Evolutionary conservation across 2,113 vertebrate genomes (phyloP).

Genomic region (Cryptomyrus ogoouensis): DNA sequence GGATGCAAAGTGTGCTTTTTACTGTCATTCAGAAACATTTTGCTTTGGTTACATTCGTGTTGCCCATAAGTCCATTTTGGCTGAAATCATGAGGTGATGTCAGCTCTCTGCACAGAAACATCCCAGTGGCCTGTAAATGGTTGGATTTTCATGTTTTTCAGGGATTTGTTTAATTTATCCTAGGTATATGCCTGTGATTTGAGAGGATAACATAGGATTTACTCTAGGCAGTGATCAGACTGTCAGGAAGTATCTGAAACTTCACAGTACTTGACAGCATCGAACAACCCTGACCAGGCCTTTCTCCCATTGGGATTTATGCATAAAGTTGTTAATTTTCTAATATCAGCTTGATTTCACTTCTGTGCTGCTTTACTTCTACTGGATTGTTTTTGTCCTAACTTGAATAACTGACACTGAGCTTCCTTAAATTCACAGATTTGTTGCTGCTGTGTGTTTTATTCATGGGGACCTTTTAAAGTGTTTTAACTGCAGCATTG

Average conservation of each 20-base stretch:
- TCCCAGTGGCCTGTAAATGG: background rate
- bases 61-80: background rate
- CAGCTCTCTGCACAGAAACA: background rate
- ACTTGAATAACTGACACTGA: background rate
- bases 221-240: background rate
- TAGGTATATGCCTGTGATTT: background rate
- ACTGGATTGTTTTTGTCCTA: background rate
- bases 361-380: background rate
- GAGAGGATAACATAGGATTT: background rate
- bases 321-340: background rate
- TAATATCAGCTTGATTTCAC: background rate
- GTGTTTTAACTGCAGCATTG: background rate
- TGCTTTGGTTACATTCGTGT: background rate
- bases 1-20: background rate
- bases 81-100: background rate
- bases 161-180: background rate
- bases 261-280: background rate
- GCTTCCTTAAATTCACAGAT: background rate
- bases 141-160: background rate
- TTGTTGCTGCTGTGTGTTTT: background rate
- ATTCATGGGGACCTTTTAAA: background rate
- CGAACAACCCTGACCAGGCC: background rate
- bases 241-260: background rate
- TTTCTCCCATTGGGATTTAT: background rate
- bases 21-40: background rate